phyloP scores from a whole-genome alignment of 2,113 vertebrate species.

The Etia nguti region DNA sequence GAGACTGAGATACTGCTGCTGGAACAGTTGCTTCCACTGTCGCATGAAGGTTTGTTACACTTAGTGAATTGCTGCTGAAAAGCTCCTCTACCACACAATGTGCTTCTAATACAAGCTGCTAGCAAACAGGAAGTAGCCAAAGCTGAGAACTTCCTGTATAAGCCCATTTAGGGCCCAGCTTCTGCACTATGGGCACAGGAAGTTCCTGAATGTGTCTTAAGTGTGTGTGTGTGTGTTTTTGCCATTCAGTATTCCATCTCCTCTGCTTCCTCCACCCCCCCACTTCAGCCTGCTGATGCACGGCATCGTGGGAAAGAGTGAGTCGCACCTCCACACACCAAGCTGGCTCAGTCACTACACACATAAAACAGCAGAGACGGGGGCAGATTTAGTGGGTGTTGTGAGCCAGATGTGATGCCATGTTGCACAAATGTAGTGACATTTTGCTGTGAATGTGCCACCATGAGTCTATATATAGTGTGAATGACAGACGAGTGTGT shows the following conservation, averaged over 20 bases:
- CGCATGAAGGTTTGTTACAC: background rate
- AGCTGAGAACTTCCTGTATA: slow-evolving; percentile 74
- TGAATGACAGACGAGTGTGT: background rate
- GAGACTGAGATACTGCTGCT: background rate
- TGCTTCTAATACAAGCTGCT: slow-evolving; percentile 25
- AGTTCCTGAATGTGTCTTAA: slow-evolving; percentile 3
- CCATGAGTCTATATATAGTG: slow-evolving; percentile 21
- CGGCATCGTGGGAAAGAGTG: slow-evolving; percentile 73
- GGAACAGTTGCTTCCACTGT: background rate
- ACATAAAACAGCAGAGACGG: slow-evolving; percentile 15
- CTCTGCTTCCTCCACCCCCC: slow-evolving; percentile 63
- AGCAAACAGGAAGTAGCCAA: slow-evolving; percentile 74
- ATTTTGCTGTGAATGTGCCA: slow-evolving; percentile 12
- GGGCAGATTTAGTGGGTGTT: slow-evolving; percentile 45
- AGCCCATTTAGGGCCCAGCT: slow-evolving; percentile 49
- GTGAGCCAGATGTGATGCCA: slow-evolving; percentile 28
- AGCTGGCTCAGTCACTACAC: slow-evolving; percentile 44
- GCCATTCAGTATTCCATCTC: slow-evolving; percentile 41
- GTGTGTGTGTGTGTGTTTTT: background rate
- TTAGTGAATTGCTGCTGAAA: slow-evolving; percentile 45
- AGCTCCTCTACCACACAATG: slow-evolving; percentile 33
- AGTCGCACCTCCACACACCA: slow-evolving; percentile 43
- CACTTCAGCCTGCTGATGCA: slow-evolving; percentile 31
- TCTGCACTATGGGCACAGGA: slow-evolving; percentile 29
- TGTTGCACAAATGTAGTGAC: background rate